Conservation (phyloP, 2,797 vertebrate genomes). For the Coilia nasus region DNA sequence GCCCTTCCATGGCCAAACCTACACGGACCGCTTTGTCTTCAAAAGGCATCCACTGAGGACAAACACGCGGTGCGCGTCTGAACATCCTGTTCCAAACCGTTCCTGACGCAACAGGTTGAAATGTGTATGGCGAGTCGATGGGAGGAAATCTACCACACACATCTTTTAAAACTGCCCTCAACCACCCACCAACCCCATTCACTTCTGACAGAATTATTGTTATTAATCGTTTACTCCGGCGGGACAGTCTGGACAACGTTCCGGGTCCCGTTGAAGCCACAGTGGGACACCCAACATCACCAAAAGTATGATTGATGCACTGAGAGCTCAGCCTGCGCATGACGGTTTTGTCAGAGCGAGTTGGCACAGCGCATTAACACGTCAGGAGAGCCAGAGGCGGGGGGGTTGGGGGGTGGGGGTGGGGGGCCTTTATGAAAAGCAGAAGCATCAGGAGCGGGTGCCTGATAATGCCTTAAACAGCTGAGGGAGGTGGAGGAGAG, state of each 20-base stretch:
- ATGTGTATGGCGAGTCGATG: neutral
- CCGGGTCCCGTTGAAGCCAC: neutral
- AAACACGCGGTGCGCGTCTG: neutral
- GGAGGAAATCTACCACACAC: neutral
- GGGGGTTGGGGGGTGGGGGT: neutral
- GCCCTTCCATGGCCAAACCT: slow-evolving; percentile 20
- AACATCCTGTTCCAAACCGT: neutral
- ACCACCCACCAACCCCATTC: too few relatives aligned
- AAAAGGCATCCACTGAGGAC: neutral
- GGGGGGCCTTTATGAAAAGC: slow-evolving; percentile 29
- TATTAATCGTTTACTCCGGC: neutral
- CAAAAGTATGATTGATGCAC: slow-evolving; percentile 41
- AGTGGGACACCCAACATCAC: slow-evolving; percentile 11
- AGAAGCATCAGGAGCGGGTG: slow-evolving; percentile 45
- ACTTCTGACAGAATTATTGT: neutral
- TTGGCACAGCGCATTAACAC: slow-evolving; percentile 48
- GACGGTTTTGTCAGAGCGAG: slow-evolving; percentile 50
- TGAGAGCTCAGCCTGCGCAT: slow-evolving; percentile 34
- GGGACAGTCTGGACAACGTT: neutral
- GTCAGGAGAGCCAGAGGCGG: slow-evolving; percentile 14
- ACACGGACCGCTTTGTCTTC: slow-evolving; percentile 10
- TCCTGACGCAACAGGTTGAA: slow-evolving; percentile 9
- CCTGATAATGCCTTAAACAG: slow-evolving; percentile 60
- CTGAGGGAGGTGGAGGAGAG: slow-evolving; percentile 33
- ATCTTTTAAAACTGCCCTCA: neutral